Evolutionary conservation across 2,888 invertebrate species (phyloP).

Genomic region (Chelonus formosanus): DNA sequence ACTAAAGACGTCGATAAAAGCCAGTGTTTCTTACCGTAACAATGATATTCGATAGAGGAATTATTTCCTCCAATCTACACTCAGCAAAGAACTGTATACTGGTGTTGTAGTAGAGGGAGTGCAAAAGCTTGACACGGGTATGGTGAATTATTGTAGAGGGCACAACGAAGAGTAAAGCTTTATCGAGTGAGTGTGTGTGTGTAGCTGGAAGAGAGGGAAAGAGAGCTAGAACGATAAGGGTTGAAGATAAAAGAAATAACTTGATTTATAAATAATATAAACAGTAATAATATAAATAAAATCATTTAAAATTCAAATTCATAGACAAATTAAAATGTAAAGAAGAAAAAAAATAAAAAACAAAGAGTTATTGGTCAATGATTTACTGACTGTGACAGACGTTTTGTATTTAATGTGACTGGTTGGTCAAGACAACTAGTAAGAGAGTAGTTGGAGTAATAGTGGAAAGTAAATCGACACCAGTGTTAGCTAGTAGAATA

Average conservation of each 20-base stretch:
- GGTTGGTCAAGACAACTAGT: too few species aligned
- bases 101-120: constrained; percentile 30
- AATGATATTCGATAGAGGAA: background rate
- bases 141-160: constrained; percentile 19
- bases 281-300: background rate
- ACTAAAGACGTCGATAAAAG: too few species aligned
- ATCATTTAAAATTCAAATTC: too few species aligned
- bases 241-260: background rate
- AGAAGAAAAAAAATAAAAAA: too few species aligned
- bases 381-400: too few species aligned
- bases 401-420: too few species aligned
- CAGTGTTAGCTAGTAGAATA: too few species aligned
- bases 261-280: background rate
- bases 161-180: background rate
- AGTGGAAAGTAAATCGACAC: too few species aligned
- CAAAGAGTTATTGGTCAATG: too few species aligned
- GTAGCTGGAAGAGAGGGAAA: background rate
- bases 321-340: too few species aligned
- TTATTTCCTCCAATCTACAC: constrained; percentile 14
- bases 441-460: too few species aligned
- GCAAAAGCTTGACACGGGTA: constrained; percentile 21
- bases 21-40: background rate
- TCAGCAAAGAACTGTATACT: constrained; percentile 31
- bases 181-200: background rate
- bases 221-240: background rate